Base-by-base conservation (phyloP, 2,113 vertebrate genomes). In the Pica pica region DNA sequence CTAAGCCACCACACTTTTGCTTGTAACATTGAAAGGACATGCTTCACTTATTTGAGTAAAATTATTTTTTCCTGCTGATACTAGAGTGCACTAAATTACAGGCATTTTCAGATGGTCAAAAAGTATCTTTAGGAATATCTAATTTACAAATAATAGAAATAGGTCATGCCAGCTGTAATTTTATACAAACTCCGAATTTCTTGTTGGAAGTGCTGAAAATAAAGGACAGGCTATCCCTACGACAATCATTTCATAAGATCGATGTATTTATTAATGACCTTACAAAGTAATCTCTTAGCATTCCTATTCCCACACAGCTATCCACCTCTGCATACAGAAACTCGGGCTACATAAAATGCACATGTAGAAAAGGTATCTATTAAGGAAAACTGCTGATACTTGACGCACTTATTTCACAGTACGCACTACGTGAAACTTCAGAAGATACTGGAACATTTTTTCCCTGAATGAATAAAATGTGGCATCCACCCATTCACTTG, bases 181-280 rank as follows among this genome's bases (percentile, higher is more conserved):
- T 70, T 37, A 86, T 9, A 74, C 5, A 33, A 89, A 68, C 33
- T 71, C 53, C 33, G 44, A 87, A 93, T 50, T 79, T 83, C 39
- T 69, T 33, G 22, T 15, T 84, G 24, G 21, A 87, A 46, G 39
- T 39, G 55, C 53, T 87, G 49, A 57, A 95, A 91, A 75, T 26
- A 59, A 63, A 81, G n/a, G 13, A 37, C 24, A 61, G 18, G 6
- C 65, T 60, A 87, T 28, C 33, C 13, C 23, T 55, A 84, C 55
- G 50, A 96, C 74, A 87, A 60, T 71, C 2, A 37, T 68, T 65
- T 85, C 44, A 3, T 10, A 60, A 91, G 46, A 26, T 46, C 96
- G 87, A 77, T 71, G 47, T 44, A 78, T 70, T 93, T 94, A 94
- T 90, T 90, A 92, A 60, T 88, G 55, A 94, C 94, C 78, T 97